Base-by-base conservation (phyloP, 2,888 invertebrate species). In the Drosophila meridionalis region DNA sequence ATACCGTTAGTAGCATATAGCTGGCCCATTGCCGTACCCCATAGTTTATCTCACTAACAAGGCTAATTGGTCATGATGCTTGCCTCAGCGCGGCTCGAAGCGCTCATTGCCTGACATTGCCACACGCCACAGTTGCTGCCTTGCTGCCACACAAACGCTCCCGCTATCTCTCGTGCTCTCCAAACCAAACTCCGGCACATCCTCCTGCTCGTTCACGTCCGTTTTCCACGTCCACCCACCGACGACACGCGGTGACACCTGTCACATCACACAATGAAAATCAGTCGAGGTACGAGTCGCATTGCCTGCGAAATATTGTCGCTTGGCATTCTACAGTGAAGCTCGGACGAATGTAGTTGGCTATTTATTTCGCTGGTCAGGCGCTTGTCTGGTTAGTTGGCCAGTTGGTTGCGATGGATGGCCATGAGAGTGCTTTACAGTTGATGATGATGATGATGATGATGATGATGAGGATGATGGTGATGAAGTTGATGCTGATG, bases 21-120 rank as follows among this genome's bases (percentile, higher is more conserved):
- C 67, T 58, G 52, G 74, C 78, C 78, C 74, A 78, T 60, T 71
- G 78, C 78, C 83, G 78, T 82, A 73, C 58, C 78, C 87, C 82
- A 82, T 89, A 81, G 88, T 83, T 82, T 89, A 89, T 83, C 80
- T 76, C 89, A 81, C 90, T 88, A 88, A 90, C 87, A 88, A 88
- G 90, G 90, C 90, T 88, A 90, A 88, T 88, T 89, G 89, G 89
- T 86, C 90, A 90, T 89, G 88, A 86, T 78, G 87, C 87, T 82
- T 81, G 80, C 66, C 63, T 76, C 76, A 62, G 53, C 64, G 68
- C 52, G 70, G 45, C 60, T 64, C 59, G 63, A 38, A 69, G 34
- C 43, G 64, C 64, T 47, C 74, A 73, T 57, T 74, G 73, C 69
- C 74, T 77, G 71, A 75, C 80, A 80, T 73, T 78, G 80, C 81